Evolutionary conservation across 2,888 invertebrate species (phyloP).

Genomic region (Timema cristinae): DNA sequence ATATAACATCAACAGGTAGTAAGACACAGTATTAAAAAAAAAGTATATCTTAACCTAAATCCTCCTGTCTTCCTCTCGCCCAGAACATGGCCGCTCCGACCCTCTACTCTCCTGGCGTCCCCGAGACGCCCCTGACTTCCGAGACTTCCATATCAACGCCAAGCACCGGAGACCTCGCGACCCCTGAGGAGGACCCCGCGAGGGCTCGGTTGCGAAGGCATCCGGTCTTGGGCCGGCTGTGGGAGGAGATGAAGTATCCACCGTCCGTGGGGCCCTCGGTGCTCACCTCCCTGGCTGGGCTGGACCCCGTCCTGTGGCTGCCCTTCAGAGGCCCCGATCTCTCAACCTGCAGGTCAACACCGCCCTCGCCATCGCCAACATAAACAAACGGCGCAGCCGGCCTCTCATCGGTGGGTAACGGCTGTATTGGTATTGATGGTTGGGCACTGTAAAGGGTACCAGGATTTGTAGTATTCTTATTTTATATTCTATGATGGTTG

Average conservation of each 20-base stretch:
- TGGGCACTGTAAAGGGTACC: too few relatives aligned
- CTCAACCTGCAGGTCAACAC: constrained; percentile 53
- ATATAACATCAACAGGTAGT: too few relatives aligned
- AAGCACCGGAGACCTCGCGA: constrained; percentile 23
- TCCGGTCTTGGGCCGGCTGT: constrained; percentile 58
- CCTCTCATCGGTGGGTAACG: constrained; percentile 19
- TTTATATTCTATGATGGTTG: too few relatives aligned
- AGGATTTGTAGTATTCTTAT: too few relatives aligned
- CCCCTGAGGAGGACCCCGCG: constrained; percentile 22
- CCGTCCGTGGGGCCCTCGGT: constrained; percentile 7
- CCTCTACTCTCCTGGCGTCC: constrained; percentile 14
- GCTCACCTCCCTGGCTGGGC: constrained; percentile 43
- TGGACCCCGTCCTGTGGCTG: constrained; percentile 60
- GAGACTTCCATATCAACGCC: constrained; percentile 26
- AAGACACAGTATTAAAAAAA: too few relatives aligned
- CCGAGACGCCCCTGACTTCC: constrained; percentile 23
- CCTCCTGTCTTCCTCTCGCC: background rate
- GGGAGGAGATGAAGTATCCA: constrained; percentile 53
- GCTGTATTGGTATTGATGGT: too few relatives aligned
- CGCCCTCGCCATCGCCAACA: constrained; percentile 17
- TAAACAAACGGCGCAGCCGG: constrained; percentile 15
- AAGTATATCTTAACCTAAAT: too few relatives aligned
- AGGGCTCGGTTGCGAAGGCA: constrained; percentile 39
- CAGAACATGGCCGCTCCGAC: constrained; percentile 18
- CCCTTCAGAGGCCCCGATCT: constrained; percentile 65